phyloP scores from a whole-genome alignment of 2,797 vertebrate genomes.

The Tauraco hartlaubi region DNA sequence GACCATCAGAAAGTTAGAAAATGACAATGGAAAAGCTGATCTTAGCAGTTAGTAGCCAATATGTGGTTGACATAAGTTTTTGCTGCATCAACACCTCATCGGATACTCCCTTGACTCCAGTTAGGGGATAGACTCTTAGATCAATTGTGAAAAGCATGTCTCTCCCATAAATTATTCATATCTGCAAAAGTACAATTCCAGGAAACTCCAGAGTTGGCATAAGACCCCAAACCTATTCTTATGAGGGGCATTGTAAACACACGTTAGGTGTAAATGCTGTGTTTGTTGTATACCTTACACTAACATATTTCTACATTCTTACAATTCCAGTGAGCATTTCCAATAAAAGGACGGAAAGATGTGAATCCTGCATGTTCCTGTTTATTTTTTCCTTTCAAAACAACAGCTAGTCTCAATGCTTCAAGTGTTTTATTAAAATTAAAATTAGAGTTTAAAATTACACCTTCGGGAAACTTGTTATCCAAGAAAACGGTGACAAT shows the following conservation, averaged over 20 bases:
- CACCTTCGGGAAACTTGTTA: constrained; percentile 55
- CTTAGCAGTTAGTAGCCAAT: neutral
- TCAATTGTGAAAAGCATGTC: neutral
- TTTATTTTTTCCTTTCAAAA: neutral
- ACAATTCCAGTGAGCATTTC: neutral
- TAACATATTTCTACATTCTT: neutral
- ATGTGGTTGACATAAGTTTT: neutral
- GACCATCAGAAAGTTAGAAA: neutral
- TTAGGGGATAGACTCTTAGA: neutral
- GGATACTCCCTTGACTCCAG: neutral
- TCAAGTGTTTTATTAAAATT: constrained; percentile 46
- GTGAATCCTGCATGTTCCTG: neutral
- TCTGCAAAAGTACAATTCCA: neutral
- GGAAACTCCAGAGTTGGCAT: neutral
- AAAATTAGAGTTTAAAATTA: constrained; percentile 54
- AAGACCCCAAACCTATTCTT: neutral
- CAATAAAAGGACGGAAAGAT: neutral
- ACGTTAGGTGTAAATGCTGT: neutral
- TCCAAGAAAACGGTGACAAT: constrained; percentile 32
- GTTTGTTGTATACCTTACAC: neutral
- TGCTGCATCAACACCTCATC: neutral
- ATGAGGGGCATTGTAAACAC: neutral
- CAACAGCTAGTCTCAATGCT: neutral
- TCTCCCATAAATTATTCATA: neutral
- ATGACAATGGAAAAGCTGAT: neutral